Evolutionary conservation across 2,797 vertebrate genomes (phyloP).

Genomic region (Siniperca scherzeri): DNA sequence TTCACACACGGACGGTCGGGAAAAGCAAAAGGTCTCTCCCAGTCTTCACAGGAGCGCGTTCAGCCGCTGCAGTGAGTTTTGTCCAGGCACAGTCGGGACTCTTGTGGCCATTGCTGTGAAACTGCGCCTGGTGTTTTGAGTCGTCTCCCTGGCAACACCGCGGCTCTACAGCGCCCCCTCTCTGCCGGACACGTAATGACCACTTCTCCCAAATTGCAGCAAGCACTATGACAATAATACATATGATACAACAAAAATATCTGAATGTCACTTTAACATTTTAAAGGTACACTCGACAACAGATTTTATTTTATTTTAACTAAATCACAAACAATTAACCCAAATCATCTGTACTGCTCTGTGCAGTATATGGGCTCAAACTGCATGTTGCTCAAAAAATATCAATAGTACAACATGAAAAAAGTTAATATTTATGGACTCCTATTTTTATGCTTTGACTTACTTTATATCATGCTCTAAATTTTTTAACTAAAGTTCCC

Average conservation of each 20-base stretch:
- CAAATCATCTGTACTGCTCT: neutral
- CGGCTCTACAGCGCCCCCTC: slow-evolving; percentile 62
- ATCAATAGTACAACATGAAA: neutral
- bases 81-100: slow-evolving; percentile 58
- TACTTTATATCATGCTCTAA: neutral
- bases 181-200: neutral
- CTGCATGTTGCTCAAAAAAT: too few species aligned
- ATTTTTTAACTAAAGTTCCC: neutral
- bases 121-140: slow-evolving; percentile 70
- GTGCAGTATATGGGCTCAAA: neutral
- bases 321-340: neutral
- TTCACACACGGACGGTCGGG: neutral
- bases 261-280: neutral
- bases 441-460: neutral
- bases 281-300: neutral
- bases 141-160: slow-evolving; percentile 81
- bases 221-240: neutral
- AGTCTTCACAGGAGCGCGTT: slow-evolving; percentile 37
- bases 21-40: neutral
- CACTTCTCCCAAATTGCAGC: neutral
- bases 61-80: slow-evolving; percentile 27
- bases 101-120: slow-evolving; percentile 68
- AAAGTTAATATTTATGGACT: neutral
- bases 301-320: neutral
- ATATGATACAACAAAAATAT: neutral